Base-by-base conservation (phyloP, 2,888 invertebrate genomes). In the Eristalinus sepulchralis region DNA sequence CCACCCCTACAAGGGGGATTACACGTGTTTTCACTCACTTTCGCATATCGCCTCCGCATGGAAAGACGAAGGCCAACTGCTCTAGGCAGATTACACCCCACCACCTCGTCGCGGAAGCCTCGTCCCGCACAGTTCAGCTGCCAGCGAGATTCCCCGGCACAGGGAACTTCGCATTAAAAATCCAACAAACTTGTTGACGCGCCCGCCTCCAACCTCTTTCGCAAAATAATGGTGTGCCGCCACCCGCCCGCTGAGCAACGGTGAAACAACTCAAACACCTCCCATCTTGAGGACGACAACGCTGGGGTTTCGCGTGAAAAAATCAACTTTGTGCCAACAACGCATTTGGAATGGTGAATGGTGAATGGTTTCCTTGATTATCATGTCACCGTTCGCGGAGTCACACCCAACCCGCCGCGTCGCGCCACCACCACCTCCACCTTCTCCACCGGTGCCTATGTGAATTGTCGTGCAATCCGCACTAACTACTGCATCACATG, bases 401-500 rank as follows among this genome's bases (percentile, higher is more conserved):
- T 72, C 62, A 72, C 55, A 66, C 34, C 36, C 81, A 68, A 33
- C 70, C 63, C 20, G 31, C 36, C 13, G 34, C 59, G 33, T 27
- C 8, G 10, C 27, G 9, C 24, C 59, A 1, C 34, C n/a, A n/a
- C n/a, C n/a, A n/a, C n/a, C n/a, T n/a, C 13, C 20, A 55, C 36
- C n/a, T n/a, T n/a, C n/a, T 59, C 17, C 20, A 62, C 53, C 33
- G 5, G 13, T 59, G 53, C 66, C 60, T 57, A 63, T 59, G 62
- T 59, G 78, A 70, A 62, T 82, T 78, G 70, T 70, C 78, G 71
- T 86, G 75, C 86, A 75, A 86, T 83, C 67, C 75, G 71, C 83
- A 75, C 78, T 86, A 79, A 79, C 86, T 86, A 75, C 86, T 83
- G 78, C 86, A 86, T 86, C 86, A 79, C 66, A 83, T 86, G 86